These are phyloP conservation scores for Ictalurus punctatus DNA, from an alignment of 2,113 vertebrate species.

Conservation along the genomic window DNA sequence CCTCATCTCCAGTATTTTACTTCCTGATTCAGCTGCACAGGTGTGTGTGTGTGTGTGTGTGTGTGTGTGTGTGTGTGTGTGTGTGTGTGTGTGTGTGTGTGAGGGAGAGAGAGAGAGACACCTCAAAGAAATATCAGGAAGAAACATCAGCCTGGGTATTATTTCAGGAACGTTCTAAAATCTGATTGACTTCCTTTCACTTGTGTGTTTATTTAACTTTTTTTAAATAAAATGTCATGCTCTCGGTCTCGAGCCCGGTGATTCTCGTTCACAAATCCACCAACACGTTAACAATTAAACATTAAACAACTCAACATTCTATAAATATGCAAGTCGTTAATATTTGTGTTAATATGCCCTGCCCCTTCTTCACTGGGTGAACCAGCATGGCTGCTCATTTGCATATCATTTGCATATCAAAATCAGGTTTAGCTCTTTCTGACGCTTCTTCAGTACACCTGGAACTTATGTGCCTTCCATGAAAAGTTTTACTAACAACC, in stretches of 20 bases:
- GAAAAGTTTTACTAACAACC: not conserved
- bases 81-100: not conserved
- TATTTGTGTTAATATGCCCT: not conserved
- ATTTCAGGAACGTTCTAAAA: not conserved
- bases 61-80: not conserved
- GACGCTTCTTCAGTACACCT: too few species aligned
- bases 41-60: not conserved
- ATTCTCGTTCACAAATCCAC: not conserved
- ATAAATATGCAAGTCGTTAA: not conserved
- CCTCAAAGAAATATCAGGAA: not conserved
- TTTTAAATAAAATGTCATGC: not conserved
- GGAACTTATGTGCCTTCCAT: not conserved
- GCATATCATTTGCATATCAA: not conserved
- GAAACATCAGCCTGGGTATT: not conserved
- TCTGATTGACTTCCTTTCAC: not conserved
- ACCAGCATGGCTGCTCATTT: not conserved
- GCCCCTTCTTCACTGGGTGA: not conserved
- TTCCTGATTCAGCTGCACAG: not conserved
- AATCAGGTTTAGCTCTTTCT: not conserved
- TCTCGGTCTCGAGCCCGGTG: not conserved
- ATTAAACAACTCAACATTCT: not conserved
- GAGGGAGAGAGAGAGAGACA: not conserved
- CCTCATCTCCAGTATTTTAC: not conserved
- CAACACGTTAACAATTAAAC: not conserved
- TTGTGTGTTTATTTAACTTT: not conserved